Conservation (phyloP, 1,140 invertebrate species). For the Bombus superbus region DNA sequence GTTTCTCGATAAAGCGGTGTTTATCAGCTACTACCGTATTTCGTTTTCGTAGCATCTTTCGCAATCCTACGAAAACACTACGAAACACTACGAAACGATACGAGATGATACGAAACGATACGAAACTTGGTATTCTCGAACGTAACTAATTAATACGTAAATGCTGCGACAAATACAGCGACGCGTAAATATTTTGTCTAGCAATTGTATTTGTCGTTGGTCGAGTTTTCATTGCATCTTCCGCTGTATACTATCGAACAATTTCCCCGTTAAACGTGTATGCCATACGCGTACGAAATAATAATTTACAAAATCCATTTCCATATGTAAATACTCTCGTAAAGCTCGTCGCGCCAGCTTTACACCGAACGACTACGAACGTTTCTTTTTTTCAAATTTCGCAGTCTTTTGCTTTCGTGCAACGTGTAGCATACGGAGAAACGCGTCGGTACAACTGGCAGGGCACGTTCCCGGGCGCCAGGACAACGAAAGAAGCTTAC, state of each 20-base stretch:
- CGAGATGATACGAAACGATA: too few relatives aligned
- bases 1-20: not conserved
- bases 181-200: not conserved
- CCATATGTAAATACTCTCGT: too few relatives aligned
- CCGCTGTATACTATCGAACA: not conserved
- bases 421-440: not conserved
- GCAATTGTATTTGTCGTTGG: not conserved
- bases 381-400: not conserved
- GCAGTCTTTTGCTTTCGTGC: not conserved
- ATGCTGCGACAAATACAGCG: not conserved
- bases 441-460: not conserved
- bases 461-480: not conserved
- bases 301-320: too few relatives aligned
- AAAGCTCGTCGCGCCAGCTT: not conserved
- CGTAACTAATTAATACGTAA: not conserved
- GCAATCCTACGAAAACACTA: not conserved
- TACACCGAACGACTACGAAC: not conserved
- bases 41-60: not conserved
- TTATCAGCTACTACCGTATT: not conserved
- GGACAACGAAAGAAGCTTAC: not conserved
- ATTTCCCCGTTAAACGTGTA: not conserved
- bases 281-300: too few relatives aligned
- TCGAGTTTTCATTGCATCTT: not conserved
- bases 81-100: not conserved
- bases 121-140: not conserved